Base-by-base conservation (phyloP, 2,888 invertebrate species). In the Gonocerus acuteangulatus region DNA sequence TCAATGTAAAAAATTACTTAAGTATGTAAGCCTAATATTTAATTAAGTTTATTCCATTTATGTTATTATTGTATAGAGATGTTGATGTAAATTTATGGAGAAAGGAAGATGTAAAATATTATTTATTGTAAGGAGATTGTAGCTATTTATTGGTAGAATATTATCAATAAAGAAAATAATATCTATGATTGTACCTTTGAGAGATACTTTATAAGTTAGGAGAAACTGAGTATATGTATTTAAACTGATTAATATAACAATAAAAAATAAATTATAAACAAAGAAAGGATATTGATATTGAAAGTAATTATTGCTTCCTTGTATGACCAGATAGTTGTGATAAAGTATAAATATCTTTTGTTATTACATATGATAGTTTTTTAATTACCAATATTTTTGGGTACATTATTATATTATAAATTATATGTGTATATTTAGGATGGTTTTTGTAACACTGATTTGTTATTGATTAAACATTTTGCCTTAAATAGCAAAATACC, bases 361-460 rank as follows among this genome's bases (percentile, higher is more conserved):
- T 34, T 51, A 34, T 2, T 51, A 34, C n/a, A 51, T 11, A 32
- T 51, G 21, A 18, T 51, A 19, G 32, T 34, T 32, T 19, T 19
- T 16, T 27, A 48, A 22, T 34, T 13, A 39, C 32, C 42, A 47
- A 47, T 19, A 47, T 54, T 39, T 54, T 42, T 22, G 16, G 52
- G 42, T 42, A 36, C 22, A 54, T 42, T 22, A 42, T 54, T 34
- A 22, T 7, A 19, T 19, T 27, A 27, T 27, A 27, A 27, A 47
- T n/a, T 34, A 34, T 54, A 42, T 54, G 42, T 54, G 39, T 51
- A 51, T 51, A 42, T 51, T 51, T 36, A 51, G 51, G 15, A 51
- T 51, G 32, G 34, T 51, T 51, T 51, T 51, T 51, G 51, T 51
- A 51, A 34, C n/a, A 27, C 27, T 27, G 18, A 34, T 51, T 18